Conservation (phyloP, 2,888 invertebrate genomes). For the Diaphora mendica region DNA sequence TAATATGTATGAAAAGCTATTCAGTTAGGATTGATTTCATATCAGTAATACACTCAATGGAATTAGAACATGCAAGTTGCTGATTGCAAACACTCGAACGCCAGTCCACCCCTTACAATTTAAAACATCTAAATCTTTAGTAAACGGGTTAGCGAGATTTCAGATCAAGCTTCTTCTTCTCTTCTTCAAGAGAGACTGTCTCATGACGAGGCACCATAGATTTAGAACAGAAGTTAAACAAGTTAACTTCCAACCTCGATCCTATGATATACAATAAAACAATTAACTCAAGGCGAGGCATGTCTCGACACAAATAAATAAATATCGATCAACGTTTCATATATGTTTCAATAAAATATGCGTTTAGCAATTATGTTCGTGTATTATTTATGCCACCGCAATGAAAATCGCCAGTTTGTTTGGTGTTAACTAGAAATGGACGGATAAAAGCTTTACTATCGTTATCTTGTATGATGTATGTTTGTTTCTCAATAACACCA, state of each 20-base stretch:
- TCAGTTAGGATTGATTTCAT: not conserved
- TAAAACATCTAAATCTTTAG: too few species aligned
- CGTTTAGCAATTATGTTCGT: slow-evolving; percentile 17
- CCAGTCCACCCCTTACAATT: not conserved
- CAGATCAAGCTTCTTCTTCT: not conserved
- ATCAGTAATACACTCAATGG: not conserved
- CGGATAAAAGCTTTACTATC: not conserved
- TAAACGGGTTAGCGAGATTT: not conserved
- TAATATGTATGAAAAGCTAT: not conserved
- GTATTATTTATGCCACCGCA: not conserved
- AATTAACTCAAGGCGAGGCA: not conserved
- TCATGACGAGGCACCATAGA: not conserved
- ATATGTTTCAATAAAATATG: slow-evolving; percentile 10
- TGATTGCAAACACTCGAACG: not conserved
- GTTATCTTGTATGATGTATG: not conserved
- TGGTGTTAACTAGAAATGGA: slow-evolving; percentile 15
- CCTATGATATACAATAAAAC: slow-evolving; percentile 4
- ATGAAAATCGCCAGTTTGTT: slow-evolving; percentile 11
- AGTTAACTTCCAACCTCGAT: not conserved
- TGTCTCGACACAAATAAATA: slow-evolving; percentile 2
- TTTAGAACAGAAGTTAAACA: not conserved
- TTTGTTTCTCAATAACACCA: too few species aligned
- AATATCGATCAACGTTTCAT: not conserved
- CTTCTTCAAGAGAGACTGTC: not conserved
- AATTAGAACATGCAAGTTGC: not conserved